phyloP scores from a whole-genome alignment of 2,888 invertebrate species.

The Torymus aiolomorphi region DNA sequence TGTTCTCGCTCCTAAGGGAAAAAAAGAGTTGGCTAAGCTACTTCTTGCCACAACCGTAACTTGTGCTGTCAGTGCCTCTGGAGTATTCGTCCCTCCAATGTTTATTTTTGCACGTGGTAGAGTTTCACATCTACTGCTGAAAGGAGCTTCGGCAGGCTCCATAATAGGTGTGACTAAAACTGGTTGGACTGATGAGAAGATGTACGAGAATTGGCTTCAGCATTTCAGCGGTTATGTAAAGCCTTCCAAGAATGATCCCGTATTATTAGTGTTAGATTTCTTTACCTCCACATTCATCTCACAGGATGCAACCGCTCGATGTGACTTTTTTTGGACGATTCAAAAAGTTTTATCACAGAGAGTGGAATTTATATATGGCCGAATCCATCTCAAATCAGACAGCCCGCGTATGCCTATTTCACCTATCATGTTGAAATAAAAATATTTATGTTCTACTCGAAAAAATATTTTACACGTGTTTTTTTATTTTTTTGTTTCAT shows the following conservation, averaged over 20 bases:
- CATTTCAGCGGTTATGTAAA: conserved; percentile 1
- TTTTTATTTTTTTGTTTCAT: too few species aligned
- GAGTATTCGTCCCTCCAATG: conserved; percentile 53
- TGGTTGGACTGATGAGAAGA: conserved; percentile 58
- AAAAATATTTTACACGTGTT: too few species aligned
- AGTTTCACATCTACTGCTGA: conserved; percentile 54
- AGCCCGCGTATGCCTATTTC: too few species aligned
- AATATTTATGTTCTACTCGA: too few species aligned
- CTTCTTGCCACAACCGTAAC: conserved; percentile 59
- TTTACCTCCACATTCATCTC: conserved; percentile 61
- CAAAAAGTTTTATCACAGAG: conserved; percentile 52
- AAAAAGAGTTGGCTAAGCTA: conserved; percentile 57
- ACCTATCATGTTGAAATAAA: too few species aligned
- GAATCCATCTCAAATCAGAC: too few species aligned
- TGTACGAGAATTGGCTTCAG: conserved; percentile 46
- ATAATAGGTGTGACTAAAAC: conserved; percentile 44
- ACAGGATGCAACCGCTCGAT: conserved; percentile 60
- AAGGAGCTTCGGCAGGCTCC: conserved; percentile 57
- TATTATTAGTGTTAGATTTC: conserved; percentile 41
- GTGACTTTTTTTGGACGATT: conserved; percentile 59
- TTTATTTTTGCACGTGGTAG: conserved; percentile 59
- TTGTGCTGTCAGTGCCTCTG: conserved; percentile 53
- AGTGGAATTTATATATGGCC: conserved; percentile 54
- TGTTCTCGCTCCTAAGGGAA: conserved; percentile 53
- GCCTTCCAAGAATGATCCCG: conserved; percentile 7